These are phyloP conservation scores for Bombus picipes DNA, from an alignment of 1,140 invertebrate species.

Conservation along the genomic window DNA sequence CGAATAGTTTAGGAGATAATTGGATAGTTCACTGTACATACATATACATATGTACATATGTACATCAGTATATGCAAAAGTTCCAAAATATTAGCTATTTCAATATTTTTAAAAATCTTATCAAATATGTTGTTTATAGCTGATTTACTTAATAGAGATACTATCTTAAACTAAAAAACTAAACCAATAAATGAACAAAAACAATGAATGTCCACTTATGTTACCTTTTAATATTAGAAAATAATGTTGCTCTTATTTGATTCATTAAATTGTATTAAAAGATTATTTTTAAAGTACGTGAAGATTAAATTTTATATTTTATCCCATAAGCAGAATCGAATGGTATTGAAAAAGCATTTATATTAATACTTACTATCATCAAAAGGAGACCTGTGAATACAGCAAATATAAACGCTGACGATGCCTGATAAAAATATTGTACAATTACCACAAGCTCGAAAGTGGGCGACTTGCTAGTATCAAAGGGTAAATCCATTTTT, in stretches of 20 bases:
- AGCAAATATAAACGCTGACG: slow-evolving; percentile 21
- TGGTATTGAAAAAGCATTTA: background rate
- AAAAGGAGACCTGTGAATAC: slow-evolving; percentile 37
- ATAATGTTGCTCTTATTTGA: background rate
- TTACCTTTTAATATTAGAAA: background rate
- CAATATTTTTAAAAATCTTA: background rate
- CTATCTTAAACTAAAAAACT: background rate
- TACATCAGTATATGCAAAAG: too few species aligned
- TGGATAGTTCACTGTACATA: too few species aligned
- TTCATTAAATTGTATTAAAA: background rate
- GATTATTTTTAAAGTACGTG: background rate
- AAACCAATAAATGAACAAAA: too few species aligned
- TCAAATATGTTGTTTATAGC: too few species aligned
- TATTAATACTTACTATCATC: slow-evolving; percentile 43
- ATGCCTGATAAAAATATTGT: slow-evolving; percentile 37
- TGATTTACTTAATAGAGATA: background rate
- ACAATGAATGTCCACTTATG: background rate
- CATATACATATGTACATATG: background rate
- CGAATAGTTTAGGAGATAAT: too few species aligned
- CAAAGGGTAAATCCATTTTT: slow-evolving; percentile 58
- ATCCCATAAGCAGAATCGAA: too few species aligned
- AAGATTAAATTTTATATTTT: background rate
- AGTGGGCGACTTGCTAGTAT: slow-evolving; percentile 36
- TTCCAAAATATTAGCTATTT: background rate
- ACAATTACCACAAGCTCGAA: slow-evolving; percentile 49